phyloP scores from a whole-genome alignment of 2,113 vertebrate genomes.

The Microtus richardsoni region DNA sequence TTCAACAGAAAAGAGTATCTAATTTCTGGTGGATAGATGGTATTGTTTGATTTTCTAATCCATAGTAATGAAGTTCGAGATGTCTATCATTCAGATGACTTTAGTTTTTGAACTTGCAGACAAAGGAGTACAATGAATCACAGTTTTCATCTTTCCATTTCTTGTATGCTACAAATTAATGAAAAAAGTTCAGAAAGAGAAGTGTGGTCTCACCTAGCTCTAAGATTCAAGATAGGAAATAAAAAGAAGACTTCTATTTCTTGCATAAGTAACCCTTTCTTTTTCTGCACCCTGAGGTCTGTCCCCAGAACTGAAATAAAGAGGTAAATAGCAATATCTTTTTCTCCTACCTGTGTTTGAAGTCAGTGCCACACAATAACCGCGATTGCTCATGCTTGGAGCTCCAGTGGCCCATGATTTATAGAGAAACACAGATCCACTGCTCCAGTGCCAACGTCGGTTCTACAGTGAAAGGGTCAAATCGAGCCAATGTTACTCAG shows the following conservation, averaged over 20 bases:
- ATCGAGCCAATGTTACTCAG: background rate
- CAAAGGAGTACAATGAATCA: background rate
- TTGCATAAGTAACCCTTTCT: background rate
- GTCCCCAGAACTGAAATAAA: background rate
- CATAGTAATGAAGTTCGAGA: background rate
- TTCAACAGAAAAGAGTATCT: background rate
- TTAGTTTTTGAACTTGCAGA: constrained; percentile 31
- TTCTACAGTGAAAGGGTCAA: background rate
- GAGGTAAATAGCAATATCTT: accelerated
- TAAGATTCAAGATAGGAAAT: background rate
- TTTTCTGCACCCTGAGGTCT: accelerated
- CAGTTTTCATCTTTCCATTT: constrained; percentile 13
- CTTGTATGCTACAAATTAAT: constrained; percentile 4
- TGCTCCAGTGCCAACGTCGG: constrained; percentile 1
- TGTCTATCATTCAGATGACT: background rate
- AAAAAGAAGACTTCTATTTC: background rate
- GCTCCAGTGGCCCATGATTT: background rate
- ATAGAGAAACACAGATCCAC: background rate
- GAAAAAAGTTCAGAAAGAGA: background rate
- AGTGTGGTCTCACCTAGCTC: accelerated
- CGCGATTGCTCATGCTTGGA: background rate
- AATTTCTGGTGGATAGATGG: background rate
- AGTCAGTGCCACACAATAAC: background rate
- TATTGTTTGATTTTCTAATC: background rate
- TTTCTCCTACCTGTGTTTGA: constrained; percentile 17